Conservation (phyloP, 2,888 invertebrate species). For the Drosophila tripunctata region DNA sequence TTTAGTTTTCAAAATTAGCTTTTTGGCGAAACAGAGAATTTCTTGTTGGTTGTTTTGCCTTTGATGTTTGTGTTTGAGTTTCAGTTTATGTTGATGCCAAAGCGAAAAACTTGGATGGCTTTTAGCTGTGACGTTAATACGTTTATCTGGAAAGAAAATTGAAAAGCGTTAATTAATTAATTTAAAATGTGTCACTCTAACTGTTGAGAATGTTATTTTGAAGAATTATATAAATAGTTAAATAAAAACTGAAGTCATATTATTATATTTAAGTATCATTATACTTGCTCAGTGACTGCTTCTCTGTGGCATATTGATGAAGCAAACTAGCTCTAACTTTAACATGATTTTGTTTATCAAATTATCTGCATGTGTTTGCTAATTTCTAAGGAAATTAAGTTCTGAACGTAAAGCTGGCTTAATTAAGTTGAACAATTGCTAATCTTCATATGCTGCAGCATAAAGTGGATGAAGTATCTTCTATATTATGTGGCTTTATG, state of each 20-base stretch:
- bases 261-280: too few species aligned
- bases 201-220: too few species aligned
- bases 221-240: too few species aligned
- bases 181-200: too few species aligned
- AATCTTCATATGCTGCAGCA: neutral
- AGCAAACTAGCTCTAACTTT: too few species aligned
- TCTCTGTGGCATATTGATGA: too few species aligned
- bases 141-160: constrained; percentile 37
- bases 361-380: too few species aligned
- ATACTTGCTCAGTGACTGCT: too few species aligned
- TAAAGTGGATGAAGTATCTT: neutral
- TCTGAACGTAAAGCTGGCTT: too few species aligned
- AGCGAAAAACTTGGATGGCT: neutral
- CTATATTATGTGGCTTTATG: constrained; percentile 8
- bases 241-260: too few species aligned
- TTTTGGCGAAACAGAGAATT: constrained; percentile 30
- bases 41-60: constrained; percentile 38
- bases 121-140: constrained; percentile 3
- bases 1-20: constrained; percentile 60
- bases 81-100: constrained; percentile 3
- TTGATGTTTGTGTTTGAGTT: constrained; percentile 26
- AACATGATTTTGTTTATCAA: too few species aligned
- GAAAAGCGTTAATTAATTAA: constrained; percentile 38
- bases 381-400: too few species aligned
- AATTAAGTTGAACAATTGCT: neutral